Base-by-base conservation (phyloP, 2,888 invertebrate species). In the Phortica okadai region DNA sequence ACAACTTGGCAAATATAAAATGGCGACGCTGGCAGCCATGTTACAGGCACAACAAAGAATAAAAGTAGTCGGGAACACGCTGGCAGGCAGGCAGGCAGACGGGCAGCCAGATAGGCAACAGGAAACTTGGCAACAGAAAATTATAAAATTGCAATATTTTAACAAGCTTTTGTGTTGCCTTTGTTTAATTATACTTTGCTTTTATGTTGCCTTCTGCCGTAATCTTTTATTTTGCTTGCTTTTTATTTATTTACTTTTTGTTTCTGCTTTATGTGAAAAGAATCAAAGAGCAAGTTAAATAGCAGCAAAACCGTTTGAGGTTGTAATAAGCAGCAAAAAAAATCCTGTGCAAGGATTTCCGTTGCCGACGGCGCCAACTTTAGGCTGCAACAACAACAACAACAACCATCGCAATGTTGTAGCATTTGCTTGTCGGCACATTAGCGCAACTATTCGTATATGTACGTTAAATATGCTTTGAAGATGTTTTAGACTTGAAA, bases 71-170 rank as follows among this genome's bases (percentile, higher is more conserved):
- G 21, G 21, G 21, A 21, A 21, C 21, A 21, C 21, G 21, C 21
- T 21, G 21, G 21, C 21, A 21, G 21, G 21, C 21, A 21, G 56
- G 56, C 6, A 56, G 56, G 33, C 25, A 62, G 10, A 33, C 21
- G 8, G 62, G 4, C 10, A 16, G 62, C 6, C 62, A 25, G 1
- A 21, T 4, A 62, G 62, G 21, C n/a, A 62, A 62, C 62, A 25
- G 62, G 62, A 62, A 62, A 42, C 66, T 14, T 45, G 69, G 45
- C 54, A 54, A 21, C 54, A 33, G 8, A 72, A 54, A 72, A 56
- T 72, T 56, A 72, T 72, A 72, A 72, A 72, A 72, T 56, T 72
- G 70, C 54, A 72, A 72, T 54, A 72, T 72, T 72, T 25, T 72
- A 72, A 62, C 16, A 25, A 10, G 33, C 21, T 56, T 56, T 54